phyloP scores from a whole-genome alignment of 2,113 vertebrate genomes.

The Aptenodytes forsteri region DNA sequence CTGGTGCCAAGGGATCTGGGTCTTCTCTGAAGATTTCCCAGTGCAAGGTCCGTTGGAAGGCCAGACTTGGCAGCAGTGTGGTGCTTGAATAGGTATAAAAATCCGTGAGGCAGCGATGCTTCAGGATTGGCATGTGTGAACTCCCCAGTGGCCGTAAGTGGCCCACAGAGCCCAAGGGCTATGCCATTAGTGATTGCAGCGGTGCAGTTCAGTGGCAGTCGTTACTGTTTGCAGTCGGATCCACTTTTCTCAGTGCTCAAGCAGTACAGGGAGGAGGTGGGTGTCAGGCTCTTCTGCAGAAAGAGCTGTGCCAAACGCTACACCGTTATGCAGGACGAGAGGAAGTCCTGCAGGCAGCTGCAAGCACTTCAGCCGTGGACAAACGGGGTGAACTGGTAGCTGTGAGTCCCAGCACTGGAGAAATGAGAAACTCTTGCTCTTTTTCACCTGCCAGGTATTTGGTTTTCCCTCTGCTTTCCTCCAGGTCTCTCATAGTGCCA shows the following conservation, averaged over 20 bases:
- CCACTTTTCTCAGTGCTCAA: neutral
- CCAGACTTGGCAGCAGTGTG: neutral
- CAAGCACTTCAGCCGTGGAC: neutral
- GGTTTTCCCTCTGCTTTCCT: neutral
- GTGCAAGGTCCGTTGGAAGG: neutral
- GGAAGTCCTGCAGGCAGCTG: neutral
- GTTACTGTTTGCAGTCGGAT: no score
- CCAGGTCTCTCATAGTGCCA: fast-evolving
- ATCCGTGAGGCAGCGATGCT: neutral
- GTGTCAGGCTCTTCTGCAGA: neutral
- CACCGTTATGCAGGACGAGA: neutral
- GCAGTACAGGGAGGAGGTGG: neutral
- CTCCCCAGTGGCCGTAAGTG: neutral
- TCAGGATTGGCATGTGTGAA: neutral
- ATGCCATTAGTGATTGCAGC: neutral
- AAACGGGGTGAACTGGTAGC: neutral
- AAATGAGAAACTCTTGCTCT: neutral
- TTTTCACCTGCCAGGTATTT: neutral
- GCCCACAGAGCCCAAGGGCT: neutral
- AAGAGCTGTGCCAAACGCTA: neutral
- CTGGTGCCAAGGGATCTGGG: neutral
- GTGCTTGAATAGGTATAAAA: neutral
- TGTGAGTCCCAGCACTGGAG: neutral
- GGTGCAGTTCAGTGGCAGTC: neutral
- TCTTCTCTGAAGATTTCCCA: neutral